Evolutionary conservation across 2,797 vertebrate species (phyloP).

Genomic region (Jordanella pulchra): DNA sequence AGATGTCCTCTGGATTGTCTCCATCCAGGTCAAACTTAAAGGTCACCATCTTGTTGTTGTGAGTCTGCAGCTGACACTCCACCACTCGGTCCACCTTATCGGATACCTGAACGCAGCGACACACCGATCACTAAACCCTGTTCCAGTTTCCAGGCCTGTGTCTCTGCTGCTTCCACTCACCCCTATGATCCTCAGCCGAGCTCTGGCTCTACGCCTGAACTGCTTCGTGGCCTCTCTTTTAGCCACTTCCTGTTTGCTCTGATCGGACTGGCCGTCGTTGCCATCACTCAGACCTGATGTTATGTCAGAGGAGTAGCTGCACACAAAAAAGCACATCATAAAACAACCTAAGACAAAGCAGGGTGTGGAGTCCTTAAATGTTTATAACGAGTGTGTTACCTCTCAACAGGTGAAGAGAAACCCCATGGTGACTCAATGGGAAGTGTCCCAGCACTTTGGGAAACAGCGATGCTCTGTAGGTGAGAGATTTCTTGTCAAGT

Average conservation of each 20-base stretch:
- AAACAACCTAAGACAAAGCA: neutral
- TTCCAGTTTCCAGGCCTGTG: too few relatives aligned
- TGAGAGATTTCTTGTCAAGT: neutral
- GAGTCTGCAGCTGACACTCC: slow-evolving; percentile 94
- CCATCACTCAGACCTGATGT: slow-evolving; percentile 88
- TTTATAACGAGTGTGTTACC: slow-evolving; percentile 64
- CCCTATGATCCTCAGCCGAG: slow-evolving; percentile 87
- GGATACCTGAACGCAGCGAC: slow-evolving; percentile 78
- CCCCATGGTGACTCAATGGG: slow-evolving; percentile 68
- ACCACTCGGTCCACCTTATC: slow-evolving; percentile 90
- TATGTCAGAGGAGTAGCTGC: slow-evolving; percentile 87
- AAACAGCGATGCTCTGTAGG: slow-evolving; percentile 86
- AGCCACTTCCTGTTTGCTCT: slow-evolving; percentile 49
- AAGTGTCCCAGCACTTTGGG: slow-evolving; percentile 58
- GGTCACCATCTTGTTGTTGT: slow-evolving; percentile 96
- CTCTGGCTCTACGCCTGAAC: slow-evolving; percentile 83
- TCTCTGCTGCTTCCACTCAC: slow-evolving; percentile 60
- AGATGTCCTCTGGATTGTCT: slow-evolving; percentile 94
- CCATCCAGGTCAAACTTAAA: slow-evolving; percentile 96
- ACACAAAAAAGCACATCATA: neutral
- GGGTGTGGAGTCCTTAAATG: neutral
- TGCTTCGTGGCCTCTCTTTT: slow-evolving; percentile 74
- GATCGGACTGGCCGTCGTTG: slow-evolving; percentile 84
- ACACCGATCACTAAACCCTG: neutral
- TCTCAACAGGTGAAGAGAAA: slow-evolving; percentile 88